Percentiles rank a stretch among this genome's conserved stretches.
Conservation (phyloP, 2,797 vertebrate genomes). For the Bradypodion ventrale region DNA sequence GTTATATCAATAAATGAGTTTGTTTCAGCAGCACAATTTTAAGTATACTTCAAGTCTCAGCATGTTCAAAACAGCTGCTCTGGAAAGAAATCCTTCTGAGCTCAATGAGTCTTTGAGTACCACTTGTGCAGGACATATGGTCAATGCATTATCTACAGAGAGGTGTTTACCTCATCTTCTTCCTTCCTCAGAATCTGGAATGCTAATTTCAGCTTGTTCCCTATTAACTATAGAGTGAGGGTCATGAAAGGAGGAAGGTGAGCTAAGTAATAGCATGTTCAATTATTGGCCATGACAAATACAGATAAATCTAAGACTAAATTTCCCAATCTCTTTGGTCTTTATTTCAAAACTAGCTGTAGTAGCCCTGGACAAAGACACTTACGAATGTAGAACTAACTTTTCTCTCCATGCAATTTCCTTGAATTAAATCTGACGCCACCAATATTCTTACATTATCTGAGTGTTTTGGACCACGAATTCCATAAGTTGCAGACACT, state of each 20-base stretch:
- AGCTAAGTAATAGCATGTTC: not conserved
- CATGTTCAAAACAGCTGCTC: too few relatives aligned
- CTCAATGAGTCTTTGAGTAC: too few relatives aligned
- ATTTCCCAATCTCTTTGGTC: not conserved
- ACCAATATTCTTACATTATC: not conserved
- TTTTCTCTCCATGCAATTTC: not conserved
- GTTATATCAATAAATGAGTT: too few relatives aligned
- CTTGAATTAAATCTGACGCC: not conserved
- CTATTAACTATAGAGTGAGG: not conserved
- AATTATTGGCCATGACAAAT: not conserved
- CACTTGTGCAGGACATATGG: too few relatives aligned
- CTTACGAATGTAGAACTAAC: not conserved
- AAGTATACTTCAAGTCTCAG: too few relatives aligned
- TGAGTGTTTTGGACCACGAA: not conserved
- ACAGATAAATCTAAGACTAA: not conserved
- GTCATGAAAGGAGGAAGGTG: too few relatives aligned
- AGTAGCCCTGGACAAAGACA: not conserved
- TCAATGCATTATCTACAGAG: too few relatives aligned
- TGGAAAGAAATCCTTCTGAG: too few relatives aligned
- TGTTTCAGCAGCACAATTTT: too few relatives aligned
- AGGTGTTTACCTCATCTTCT: too few relatives aligned
- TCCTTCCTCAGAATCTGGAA: not conserved
- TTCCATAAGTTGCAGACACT: too few relatives aligned
- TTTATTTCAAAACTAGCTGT: not conserved
- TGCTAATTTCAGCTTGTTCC: not conserved